A percentile compares a stretch with the other conserved stretches of the same genome.
These are phyloP conservation scores for Notarius lentiginosus DNA, from an alignment of 2,113 vertebrate genomes.

Conservation along the genomic window DNA sequence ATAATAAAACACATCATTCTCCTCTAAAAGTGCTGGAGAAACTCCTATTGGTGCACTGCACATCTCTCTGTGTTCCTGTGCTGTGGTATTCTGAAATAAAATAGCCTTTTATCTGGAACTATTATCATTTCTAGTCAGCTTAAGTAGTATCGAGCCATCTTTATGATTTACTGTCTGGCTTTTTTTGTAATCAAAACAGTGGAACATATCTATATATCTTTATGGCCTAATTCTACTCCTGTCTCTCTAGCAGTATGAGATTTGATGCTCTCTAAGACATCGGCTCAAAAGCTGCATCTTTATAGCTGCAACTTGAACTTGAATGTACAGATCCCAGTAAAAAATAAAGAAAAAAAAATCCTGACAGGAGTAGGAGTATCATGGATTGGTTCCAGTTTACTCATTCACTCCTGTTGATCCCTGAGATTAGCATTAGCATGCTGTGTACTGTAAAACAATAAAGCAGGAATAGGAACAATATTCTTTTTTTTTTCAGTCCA, in stretches of 20 bases:
- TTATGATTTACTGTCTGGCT: constrained; percentile 1
- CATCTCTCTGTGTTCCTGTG: background rate
- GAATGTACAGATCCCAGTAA: background rate
- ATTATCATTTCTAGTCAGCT: constrained; percentile 9
- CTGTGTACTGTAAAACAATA: background rate
- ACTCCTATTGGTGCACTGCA: background rate
- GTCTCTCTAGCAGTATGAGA: constrained; percentile 43
- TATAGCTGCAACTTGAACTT: background rate
- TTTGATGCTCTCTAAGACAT: background rate
- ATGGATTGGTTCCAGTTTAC: background rate
- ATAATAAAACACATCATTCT: constrained; percentile 52
- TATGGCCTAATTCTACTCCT: constrained; percentile 28
- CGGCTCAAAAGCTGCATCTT: constrained; percentile 30
- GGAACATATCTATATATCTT: constrained; percentile 11
- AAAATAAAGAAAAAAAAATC: too few relatives aligned
- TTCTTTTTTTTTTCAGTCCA: background rate
- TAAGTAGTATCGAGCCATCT: background rate
- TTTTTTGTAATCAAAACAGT: constrained; percentile 35
- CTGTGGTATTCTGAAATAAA: background rate
- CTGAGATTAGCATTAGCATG: background rate
- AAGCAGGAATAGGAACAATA: background rate
- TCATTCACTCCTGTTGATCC: background rate
- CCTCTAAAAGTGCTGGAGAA: background rate
- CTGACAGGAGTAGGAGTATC: background rate
- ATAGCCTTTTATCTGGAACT: constrained; percentile 52